phyloP scores from a whole-genome alignment of 1,140 invertebrate genomes.

The Drosophila auraria region DNA sequence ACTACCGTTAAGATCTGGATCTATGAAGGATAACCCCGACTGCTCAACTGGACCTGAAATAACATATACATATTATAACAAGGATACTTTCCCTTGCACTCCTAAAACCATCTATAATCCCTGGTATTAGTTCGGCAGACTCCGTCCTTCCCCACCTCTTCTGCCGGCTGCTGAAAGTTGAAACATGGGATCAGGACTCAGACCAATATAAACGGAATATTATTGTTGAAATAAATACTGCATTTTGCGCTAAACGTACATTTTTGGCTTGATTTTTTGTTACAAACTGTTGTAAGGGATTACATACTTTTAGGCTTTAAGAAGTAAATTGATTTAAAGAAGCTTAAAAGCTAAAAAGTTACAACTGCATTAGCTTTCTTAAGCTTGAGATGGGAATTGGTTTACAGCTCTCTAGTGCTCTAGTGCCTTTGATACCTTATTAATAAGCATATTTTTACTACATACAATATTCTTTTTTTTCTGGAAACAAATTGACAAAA shows the following conservation, averaged over 20 bases:
- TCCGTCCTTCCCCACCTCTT: background rate
- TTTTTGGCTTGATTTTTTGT: background rate
- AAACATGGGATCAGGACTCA: conserved; percentile 36
- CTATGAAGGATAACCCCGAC: background rate
- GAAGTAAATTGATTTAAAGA: background rate
- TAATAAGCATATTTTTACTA: too few relatives aligned
- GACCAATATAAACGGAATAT: conserved; percentile 17
- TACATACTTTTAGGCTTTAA: conserved; percentile 33
- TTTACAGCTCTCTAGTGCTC: too few relatives aligned
- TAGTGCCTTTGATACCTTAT: too few relatives aligned
- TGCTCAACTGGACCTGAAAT: conserved; percentile 16
- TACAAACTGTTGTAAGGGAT: background rate
- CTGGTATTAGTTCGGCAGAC: conserved; percentile 45
- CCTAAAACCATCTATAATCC: conserved; percentile 8
- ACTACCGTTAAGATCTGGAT: conserved; percentile 65
- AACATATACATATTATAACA: conserved; percentile 1
- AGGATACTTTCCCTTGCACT: conserved; percentile 6
- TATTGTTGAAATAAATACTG: conserved; percentile 67
- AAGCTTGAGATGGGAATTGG: too few relatives aligned
- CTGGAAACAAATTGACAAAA: too few relatives aligned
- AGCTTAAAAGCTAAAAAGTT: background rate
- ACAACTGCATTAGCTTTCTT: background rate
- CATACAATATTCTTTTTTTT: too few relatives aligned
- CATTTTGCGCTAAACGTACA: conserved; percentile 72
- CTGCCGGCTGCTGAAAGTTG: conserved; percentile 23